These are phyloP conservation scores for Galeopsomyia nigrocyanea DNA, from an alignment of 2,888 invertebrate species.

Conservation along the genomic window DNA sequence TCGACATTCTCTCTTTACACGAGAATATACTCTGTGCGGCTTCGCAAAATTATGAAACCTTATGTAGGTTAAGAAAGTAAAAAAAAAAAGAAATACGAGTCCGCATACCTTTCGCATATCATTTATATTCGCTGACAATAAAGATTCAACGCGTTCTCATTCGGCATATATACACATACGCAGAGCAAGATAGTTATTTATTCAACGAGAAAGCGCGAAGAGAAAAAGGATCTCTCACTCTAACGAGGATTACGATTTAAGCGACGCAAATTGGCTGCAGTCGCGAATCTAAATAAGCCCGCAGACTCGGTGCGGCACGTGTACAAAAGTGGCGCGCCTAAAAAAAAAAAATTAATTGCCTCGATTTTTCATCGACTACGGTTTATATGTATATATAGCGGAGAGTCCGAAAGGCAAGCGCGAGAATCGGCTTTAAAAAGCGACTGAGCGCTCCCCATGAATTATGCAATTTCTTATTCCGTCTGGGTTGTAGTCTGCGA, in stretches of 20 bases:
- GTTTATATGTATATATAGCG: neutral
- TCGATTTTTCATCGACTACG: slow-evolving; percentile 33
- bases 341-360: slow-evolving; percentile 46
- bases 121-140: too few species aligned
- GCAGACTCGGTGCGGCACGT: neutral
- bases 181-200: slow-evolving; percentile 24
- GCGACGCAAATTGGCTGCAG: slow-evolving; percentile 35
- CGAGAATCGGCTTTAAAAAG: slow-evolving; percentile 4
- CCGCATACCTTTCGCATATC: too few species aligned
- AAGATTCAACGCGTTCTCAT: too few species aligned
- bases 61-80: too few species aligned
- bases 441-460: slow-evolving; percentile 27
- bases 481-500: neutral
- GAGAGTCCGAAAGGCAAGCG: neutral
- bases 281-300: slow-evolving; percentile 11
- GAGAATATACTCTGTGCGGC: too few species aligned
- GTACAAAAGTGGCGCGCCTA: neutral
- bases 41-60: too few species aligned
- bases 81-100: too few species aligned
- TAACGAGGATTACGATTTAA: slow-evolving; percentile 41
- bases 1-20: too few species aligned
- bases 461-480: slow-evolving; percentile 43
- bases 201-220: slow-evolving; percentile 11
- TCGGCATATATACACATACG: too few species aligned
- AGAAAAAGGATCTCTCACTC: neutral